Percentiles rank a stretch among this genome's conserved stretches.
phyloP scores from a whole-genome alignment of 2,888 invertebrate genomes.

The Scaptomyza polygonia region DNA sequence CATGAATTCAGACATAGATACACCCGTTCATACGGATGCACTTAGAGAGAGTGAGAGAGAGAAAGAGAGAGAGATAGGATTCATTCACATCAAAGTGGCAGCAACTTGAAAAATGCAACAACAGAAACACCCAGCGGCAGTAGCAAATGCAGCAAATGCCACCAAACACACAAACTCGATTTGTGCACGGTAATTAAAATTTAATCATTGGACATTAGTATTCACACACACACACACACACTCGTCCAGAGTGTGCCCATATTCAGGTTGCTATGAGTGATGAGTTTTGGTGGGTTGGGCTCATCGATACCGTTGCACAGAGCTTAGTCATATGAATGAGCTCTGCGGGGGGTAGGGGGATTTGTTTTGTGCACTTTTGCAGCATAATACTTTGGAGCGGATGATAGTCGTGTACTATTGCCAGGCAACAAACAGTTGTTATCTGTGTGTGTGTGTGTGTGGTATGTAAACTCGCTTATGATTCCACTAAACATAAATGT shows the following conservation, averaged over 20 bases:
- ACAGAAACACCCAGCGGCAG: conserved; percentile 19
- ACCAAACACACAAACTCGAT: conserved; percentile 64
- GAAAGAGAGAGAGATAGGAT: neutral
- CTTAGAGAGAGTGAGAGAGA: neutral
- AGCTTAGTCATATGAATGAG: conserved; percentile 46
- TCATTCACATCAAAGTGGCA: conserved; percentile 46
- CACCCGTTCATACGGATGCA: conserved; percentile 9
- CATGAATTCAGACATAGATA: neutral
- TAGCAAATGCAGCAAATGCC: conserved; percentile 18
- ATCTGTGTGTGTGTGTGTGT: conserved; percentile 12
- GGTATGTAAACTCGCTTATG: conserved; percentile 36
- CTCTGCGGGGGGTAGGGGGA: neutral
- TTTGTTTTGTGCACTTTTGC: conserved; percentile 34
- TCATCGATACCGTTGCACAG: conserved; percentile 35
- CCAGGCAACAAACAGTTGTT: conserved; percentile 15
- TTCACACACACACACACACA: conserved; percentile 42
- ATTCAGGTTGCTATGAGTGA: conserved; percentile 46
- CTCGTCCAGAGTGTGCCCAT: conserved; percentile 18
- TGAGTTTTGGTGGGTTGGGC: conserved; percentile 23
- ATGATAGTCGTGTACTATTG: neutral
- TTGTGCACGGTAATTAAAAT: conserved; percentile 78
- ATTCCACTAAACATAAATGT: conserved; percentile 35
- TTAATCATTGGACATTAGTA: conserved; percentile 79
- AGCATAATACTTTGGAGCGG: conserved; percentile 21
- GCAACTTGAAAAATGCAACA: conserved; percentile 63